Percentiles rank a stretch among this genome's conserved stretches.
phyloP scores from a whole-genome alignment of 1,140 invertebrate genomes.

The Scaptomyza hsui region DNA sequence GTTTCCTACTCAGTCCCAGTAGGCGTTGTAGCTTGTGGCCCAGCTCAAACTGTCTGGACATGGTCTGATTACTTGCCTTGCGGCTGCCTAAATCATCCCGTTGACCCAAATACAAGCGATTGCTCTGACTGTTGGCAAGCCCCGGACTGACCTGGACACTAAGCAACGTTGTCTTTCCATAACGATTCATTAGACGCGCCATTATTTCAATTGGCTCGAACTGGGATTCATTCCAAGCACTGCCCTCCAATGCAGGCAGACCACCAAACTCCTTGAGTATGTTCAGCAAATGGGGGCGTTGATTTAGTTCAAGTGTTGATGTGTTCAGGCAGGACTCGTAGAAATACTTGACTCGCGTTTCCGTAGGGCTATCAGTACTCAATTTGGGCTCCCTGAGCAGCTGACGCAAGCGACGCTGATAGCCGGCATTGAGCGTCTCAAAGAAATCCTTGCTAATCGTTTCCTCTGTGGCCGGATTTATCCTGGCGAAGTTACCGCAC shows the following conservation, averaged over 20 bases:
- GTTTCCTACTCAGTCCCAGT: constrained; percentile 40
- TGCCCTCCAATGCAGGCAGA: constrained; percentile 89
- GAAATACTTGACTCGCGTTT: constrained; percentile 74
- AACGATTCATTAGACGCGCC: constrained; percentile 85
- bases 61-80: constrained; percentile 11
- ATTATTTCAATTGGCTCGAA: constrained; percentile 88
- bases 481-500: constrained; percentile 86
- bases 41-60: constrained; percentile 14
- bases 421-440: constrained; percentile 70
- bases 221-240: constrained; percentile 86
- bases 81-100: constrained; percentile 33
- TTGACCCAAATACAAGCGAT: constrained; percentile 68
- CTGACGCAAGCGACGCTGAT: constrained; percentile 48
- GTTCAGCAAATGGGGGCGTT: constrained; percentile 85
- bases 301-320: constrained; percentile 84
- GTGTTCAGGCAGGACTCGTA: constrained; percentile 76
- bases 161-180: constrained; percentile 86
- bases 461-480: constrained; percentile 57
- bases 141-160: constrained; percentile 58
- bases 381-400: constrained; percentile 54
- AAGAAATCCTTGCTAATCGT: constrained; percentile 85
- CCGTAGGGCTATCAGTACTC: constrained; percentile 65
- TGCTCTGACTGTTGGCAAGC: constrained; percentile 58
- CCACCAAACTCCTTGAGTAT: constrained; percentile 88
- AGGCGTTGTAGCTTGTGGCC: constrained; percentile 33